A percentile compares a stretch with the other conserved stretches of the same genome.
phyloP scores from a whole-genome alignment of 2,888 invertebrate species.

The Uropetala carovei region DNA sequence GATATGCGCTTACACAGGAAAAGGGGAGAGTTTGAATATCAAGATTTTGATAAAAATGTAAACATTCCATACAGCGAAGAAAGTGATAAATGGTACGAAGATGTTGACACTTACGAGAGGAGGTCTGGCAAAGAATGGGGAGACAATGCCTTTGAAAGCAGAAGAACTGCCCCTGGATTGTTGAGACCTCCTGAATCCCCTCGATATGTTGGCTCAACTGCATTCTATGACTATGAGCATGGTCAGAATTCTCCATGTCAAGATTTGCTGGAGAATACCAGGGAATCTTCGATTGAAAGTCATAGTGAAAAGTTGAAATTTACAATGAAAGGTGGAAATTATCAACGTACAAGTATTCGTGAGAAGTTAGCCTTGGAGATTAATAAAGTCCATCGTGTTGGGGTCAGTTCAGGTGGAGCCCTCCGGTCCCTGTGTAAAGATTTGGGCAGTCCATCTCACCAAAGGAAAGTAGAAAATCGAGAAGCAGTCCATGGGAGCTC shows the following conservation, averaged over 20 bases:
- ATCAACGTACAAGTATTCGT: slow-evolving; percentile 42
- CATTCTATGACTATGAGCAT: slow-evolving; percentile 43
- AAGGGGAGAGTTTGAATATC: not conserved
- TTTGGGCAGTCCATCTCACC: slow-evolving; percentile 34
- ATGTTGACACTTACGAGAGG: not conserved
- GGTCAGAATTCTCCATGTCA: not conserved
- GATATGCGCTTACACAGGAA: not conserved
- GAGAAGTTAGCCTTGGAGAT: slow-evolving; percentile 66
- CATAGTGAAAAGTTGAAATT: not conserved
- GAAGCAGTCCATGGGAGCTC: not conserved
- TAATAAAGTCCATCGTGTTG: slow-evolving; percentile 67
- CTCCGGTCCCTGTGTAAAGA: slow-evolving; percentile 66
- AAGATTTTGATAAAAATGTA: not conserved
- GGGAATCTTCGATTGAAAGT: not conserved
- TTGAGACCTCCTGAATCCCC: not conserved
- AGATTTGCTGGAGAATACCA: slow-evolving; percentile 29
- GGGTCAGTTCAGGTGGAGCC: slow-evolving; percentile 67
- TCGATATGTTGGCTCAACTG: not conserved
- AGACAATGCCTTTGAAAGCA: not conserved
- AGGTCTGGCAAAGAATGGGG: not conserved
- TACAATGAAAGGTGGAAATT: not conserved
- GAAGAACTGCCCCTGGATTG: not conserved
- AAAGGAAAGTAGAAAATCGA: slow-evolving; percentile 24
- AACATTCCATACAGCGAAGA: not conserved
- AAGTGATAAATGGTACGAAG: not conserved